These are phyloP conservation scores for Oreochromis spilurus DNA, from an alignment of 2,113 vertebrate species.

Conservation along the genomic window DNA sequence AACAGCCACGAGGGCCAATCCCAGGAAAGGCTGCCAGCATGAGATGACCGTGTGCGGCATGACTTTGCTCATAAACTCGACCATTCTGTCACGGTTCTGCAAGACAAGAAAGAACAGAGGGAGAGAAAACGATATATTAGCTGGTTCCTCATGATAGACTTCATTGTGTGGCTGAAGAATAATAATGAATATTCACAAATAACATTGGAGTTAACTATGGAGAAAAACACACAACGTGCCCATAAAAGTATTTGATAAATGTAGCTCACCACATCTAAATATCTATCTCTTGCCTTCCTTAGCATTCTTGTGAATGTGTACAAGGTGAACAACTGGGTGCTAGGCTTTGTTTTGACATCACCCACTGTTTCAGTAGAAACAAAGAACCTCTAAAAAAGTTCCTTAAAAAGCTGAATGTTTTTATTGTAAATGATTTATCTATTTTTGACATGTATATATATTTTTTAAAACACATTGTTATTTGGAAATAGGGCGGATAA, in stretches of 20 bases:
- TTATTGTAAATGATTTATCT: background rate
- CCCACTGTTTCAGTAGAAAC: background rate
- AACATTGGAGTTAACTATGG: background rate
- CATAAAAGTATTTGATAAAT: background rate
- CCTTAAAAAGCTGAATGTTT: background rate
- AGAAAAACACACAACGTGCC: background rate
- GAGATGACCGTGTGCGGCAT: conserved; percentile 91
- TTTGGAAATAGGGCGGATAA: background rate
- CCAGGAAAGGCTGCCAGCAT: conserved; percentile 92
- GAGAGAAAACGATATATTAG: conserved; percentile 13
- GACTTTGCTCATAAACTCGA: conserved; percentile 87
- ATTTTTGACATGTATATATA: fast-evolving
- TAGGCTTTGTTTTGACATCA: background rate
- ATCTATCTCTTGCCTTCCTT: background rate
- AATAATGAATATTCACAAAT: background rate
- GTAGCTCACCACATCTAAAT: background rate
- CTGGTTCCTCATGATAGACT: background rate
- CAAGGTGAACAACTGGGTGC: background rate
- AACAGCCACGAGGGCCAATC: conserved; percentile 87
- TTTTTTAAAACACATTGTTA: background rate
- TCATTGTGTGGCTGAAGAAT: background rate
- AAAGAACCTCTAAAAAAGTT: fast-evolving
- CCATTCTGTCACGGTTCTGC: conserved; percentile 87
- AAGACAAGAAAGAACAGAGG: conserved; percentile 26
- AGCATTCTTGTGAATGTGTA: background rate